Evolutionary conservation across 1,140 invertebrate species (phyloP).

Genomic region (Drosophila albomicans): DNA sequence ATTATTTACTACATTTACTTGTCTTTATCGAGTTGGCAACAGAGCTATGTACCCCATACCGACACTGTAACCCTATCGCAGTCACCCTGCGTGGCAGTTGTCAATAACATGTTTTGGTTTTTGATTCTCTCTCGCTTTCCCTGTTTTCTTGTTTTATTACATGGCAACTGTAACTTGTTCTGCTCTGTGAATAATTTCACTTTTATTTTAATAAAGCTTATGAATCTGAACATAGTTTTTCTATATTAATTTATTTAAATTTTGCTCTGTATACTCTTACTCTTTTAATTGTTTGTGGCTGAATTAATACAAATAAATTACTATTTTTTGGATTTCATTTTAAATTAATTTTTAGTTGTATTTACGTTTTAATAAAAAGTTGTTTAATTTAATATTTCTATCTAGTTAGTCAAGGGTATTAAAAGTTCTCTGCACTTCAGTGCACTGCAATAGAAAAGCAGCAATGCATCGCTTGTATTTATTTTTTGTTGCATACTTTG

Average conservation of each 20-base stretch:
- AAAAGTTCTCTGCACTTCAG: not conserved
- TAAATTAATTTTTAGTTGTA: no score
- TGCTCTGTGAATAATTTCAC: not conserved
- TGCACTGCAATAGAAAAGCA: not conserved
- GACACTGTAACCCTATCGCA: not conserved
- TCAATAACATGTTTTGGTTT: conserved; percentile 62
- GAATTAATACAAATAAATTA: no score
- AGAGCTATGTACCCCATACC: not conserved
- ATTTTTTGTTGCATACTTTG: conserved; percentile 67
- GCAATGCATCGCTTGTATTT: not conserved
- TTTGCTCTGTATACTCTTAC: no score
- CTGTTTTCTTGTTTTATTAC: not conserved
- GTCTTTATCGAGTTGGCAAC: conserved; percentile 31
- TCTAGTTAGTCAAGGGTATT: not conserved
- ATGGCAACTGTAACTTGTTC: not conserved
- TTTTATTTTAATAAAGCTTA: no score
- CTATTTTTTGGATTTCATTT: no score
- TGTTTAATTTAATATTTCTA: no score
- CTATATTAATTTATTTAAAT: no score
- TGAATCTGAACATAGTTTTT: not conserved
- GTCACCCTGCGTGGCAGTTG: conserved; percentile 37
- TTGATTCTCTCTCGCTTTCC: conserved; percentile 5
- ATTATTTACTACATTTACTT: conserved; percentile 67
- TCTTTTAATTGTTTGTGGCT: no score
- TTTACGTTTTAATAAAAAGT: no score